Evolutionary conservation across 1,140 invertebrate species (phyloP), one percentile per base, ranked within the genome.

Genomic region (Microplitis demolitor): DNA sequence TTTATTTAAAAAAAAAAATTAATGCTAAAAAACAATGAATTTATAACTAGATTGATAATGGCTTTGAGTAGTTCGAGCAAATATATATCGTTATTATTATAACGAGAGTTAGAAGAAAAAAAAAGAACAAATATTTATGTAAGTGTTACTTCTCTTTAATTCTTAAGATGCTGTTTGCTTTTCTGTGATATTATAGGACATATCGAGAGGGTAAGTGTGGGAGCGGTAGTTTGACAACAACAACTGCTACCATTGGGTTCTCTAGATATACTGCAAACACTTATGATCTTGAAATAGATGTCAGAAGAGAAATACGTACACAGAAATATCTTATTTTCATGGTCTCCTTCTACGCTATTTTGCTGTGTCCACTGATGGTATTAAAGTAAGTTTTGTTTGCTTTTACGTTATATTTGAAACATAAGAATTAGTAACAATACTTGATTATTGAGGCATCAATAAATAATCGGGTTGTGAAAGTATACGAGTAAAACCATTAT

Each of bases 291-390:
- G 91, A 93, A 62, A 74, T 92, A 75, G 91, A 93, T 76, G 84
- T 91, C 3, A 78, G 80, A 13, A 90, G 90, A 58, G 92, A 94
- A 80, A 91, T 90, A 76, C 85, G 91, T 24, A 91, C 89, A 2
- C 92, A 93, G 77, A 89, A 90, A 58, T 92, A 93, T 79, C 86
- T 93, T 6, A 89, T 91, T 6, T 84, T 88, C 58, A 93, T 93
- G 88, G 90, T 91, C 3, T 89, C 89, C 8, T 78, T 90, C 11
- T 92, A 92, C 76, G 91, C 90, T 31, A 87, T 92, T 51, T 92
- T 90, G 74, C 82, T 93, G 69, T 91, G 90, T 76, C 92, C 92
- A 1, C 79, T 93, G 50, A 92, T 92, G 88, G 88, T 93, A 39
- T 84, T 93, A 3, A 88, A 90, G 76, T 87, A 86, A 75, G 85